Evolutionary conservation across 2,113 vertebrate species (phyloP).

Genomic region (Pluvialis apricaria): DNA sequence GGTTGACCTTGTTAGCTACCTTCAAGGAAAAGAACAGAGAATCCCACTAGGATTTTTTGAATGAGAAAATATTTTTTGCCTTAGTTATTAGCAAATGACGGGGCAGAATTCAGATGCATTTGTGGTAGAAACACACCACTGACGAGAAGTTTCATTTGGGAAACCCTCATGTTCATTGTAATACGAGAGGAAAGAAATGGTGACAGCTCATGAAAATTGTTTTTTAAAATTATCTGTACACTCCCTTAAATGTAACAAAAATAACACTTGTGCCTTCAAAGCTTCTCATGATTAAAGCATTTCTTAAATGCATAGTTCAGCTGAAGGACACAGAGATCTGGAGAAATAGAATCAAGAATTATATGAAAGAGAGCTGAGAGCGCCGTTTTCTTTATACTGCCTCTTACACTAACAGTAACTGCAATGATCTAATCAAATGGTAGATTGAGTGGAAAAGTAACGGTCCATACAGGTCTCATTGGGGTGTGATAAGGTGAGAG

Average conservation of each 20-base stretch:
- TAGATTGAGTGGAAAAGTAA: background rate
- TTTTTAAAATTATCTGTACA: background rate
- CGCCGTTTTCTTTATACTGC: background rate
- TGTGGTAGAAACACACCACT: background rate
- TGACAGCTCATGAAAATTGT: background rate
- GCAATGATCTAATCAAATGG: background rate
- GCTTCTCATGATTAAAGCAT: background rate
- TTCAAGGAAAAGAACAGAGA: background rate
- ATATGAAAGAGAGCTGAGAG: background rate
- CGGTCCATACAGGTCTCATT: rapidly evolving
- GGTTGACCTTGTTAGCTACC: background rate
- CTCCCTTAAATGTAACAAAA: background rate
- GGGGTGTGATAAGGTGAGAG: background rate
- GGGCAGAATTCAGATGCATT: background rate
- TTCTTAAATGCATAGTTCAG: background rate
- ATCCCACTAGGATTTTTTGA: background rate
- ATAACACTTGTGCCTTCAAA: background rate
- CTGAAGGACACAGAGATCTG: background rate
- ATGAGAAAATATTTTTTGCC: background rate
- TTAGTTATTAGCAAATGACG: background rate
- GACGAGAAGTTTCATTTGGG: background rate
- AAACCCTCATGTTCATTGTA: background rate
- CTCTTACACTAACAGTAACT: background rate
- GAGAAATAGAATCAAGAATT: background rate
- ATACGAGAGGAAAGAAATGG: background rate